Percentiles rank a stretch among this genome's conserved stretches.
Evolutionary conservation across 2,888 invertebrate genomes (phyloP).

Genomic region (Agonopterix alstromeriana): DNA sequence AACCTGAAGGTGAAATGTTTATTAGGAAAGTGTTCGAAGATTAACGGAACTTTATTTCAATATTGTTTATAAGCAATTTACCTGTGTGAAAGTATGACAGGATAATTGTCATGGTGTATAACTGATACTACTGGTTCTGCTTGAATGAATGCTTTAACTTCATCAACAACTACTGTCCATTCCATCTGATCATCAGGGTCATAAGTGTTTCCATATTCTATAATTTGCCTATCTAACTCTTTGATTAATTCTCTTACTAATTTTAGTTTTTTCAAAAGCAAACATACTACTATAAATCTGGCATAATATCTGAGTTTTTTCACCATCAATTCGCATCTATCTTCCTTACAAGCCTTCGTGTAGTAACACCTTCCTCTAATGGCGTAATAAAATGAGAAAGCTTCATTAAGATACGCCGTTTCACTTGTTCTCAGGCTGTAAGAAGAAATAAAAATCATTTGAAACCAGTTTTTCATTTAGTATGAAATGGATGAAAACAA

Average conservation of each 20-base stretch:
- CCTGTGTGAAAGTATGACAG: constrained; percentile 92
- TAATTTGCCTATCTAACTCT: constrained; percentile 95
- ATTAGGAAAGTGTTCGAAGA: background rate
- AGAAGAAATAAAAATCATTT: constrained; percentile 3
- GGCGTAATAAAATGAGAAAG: constrained; percentile 97
- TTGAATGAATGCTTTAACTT: constrained; percentile 95
- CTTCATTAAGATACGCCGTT: constrained; percentile 96
- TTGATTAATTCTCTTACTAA: constrained; percentile 93
- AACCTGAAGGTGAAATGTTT: constrained; percentile 75
- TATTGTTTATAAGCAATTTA: constrained; percentile 33
- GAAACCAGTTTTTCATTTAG: too few species aligned
- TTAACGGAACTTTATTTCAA: background rate
- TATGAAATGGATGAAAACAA: background rate
- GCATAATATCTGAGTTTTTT: constrained; percentile 97
- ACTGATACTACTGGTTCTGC: constrained; percentile 94
- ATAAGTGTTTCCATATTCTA: constrained; percentile 96
- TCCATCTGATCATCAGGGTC: constrained; percentile 98
- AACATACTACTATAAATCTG: constrained; percentile 96
- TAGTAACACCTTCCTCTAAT: constrained; percentile 96
- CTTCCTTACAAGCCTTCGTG: constrained; percentile 94
- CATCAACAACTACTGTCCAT: constrained; percentile 95
- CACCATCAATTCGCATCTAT: constrained; percentile 96
- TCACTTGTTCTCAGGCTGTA: constrained; percentile 95
- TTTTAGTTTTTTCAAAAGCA: constrained; percentile 94
- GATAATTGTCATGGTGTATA: constrained; percentile 90